These are phyloP conservation scores for Steatornis caripensis DNA, from an alignment of 2,113 vertebrate genomes.

Conservation along the genomic window DNA sequence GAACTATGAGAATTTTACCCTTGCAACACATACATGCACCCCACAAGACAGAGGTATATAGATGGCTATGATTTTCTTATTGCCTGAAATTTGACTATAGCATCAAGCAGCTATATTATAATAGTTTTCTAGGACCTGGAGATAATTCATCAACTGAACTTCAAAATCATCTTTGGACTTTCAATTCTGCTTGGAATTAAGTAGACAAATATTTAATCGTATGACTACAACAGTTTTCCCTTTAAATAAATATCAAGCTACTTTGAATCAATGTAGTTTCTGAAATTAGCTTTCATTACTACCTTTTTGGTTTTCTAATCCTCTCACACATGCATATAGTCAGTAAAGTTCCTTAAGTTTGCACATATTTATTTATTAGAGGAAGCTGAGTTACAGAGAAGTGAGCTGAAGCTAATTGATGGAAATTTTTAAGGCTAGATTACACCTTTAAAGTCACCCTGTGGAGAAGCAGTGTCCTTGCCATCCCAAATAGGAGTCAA, in stretches of 20 bases:
- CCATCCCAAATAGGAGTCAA: background rate
- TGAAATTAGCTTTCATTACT: background rate
- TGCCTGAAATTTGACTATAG: conserved; percentile 36
- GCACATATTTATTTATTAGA: background rate
- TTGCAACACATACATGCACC: background rate
- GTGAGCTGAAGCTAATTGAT: background rate
- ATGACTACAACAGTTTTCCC: background rate
- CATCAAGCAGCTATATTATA: background rate
- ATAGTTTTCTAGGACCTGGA: conserved; percentile 30
- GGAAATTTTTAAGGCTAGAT: background rate
- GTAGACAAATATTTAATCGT: conserved; percentile 35
- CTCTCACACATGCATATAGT: background rate
- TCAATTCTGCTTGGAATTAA: background rate
- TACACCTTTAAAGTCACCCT: background rate
- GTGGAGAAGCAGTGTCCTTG: background rate
- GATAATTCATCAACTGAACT: conserved; percentile 51
- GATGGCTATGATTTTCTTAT: conserved; percentile 40
- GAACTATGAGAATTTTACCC: background rate
- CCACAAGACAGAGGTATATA: background rate
- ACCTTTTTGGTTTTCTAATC: background rate
- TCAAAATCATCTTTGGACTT: conserved; percentile 35
- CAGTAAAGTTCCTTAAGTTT: background rate
- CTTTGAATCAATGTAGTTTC: background rate
- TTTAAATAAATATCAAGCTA: background rate
- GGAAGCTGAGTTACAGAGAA: background rate